Base-by-base conservation (phyloP, 2,113 vertebrate genomes). In the Nerophis lumbriciformis region DNA sequence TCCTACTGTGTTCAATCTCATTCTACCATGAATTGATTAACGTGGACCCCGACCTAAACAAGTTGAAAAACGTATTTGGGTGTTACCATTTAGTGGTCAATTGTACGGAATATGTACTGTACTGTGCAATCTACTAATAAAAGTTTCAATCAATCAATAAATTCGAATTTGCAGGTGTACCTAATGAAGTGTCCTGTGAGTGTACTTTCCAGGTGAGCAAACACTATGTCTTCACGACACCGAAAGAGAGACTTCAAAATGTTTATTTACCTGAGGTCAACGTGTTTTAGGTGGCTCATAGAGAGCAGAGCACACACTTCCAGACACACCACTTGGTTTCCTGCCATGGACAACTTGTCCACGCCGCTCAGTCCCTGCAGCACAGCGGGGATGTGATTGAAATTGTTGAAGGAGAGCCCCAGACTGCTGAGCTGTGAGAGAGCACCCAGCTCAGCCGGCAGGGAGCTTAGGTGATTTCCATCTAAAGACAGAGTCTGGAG, bases 401-500 rank as follows among this genome's bases (percentile, higher is more conserved):
- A 95, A 78, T 90, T 90, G 77, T 98, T 98, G 82, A 98, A 98
- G 68, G 95, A 95, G 57, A 98, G 93, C 15, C 95, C 93, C 48
- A 98, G 86, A 71, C 89, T 90, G 78, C 88, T 91, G 73, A 98
- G 94, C 81, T 95, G 94, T 14, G 87, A 83, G 53, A 98, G 89
- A 71, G 80, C 86, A 72, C 91, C 93, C 77, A 97, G 77, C 82
- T 97, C 94, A 70, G 94, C 90, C 21, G 96, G 96, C 76, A 98
- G 87, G 53, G 87, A 88, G 1, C 79, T 90, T 70, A 98, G 87
- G 71, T 87, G 90, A 84, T 98, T 98, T 69, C 96, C 95, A 85
- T 98, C 96, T 78, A 98, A 89, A 84, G 86, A 93, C 69, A 98
- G 91, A 0, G 89, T 97, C 87, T 98, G 96, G 69, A 98, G 88